These are phyloP conservation scores for Aphidoletes aphidimyza DNA, from an alignment of 2,888 invertebrate species.

Conservation along the genomic window DNA sequence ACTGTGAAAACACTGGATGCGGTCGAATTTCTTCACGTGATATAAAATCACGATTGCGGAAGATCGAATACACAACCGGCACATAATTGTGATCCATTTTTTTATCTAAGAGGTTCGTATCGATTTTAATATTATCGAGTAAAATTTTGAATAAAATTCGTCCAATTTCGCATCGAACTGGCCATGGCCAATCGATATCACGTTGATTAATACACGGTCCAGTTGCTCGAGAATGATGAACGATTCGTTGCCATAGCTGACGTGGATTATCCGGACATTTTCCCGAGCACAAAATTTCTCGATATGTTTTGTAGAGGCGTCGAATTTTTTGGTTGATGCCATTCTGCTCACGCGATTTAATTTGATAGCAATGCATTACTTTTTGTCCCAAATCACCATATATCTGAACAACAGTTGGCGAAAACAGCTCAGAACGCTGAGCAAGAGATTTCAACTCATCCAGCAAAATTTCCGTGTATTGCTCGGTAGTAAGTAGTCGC, in stretches of 20 bases:
- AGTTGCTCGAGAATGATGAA: slow-evolving; percentile 67
- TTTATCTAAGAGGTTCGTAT: slow-evolving; percentile 75
- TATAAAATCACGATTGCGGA: slow-evolving; percentile 73
- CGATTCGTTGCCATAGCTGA: slow-evolving; percentile 78
- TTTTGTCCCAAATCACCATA: slow-evolving; percentile 76
- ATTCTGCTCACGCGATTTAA: slow-evolving; percentile 73
- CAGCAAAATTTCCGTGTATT: slow-evolving; percentile 74
- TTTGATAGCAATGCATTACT: slow-evolving; percentile 68
- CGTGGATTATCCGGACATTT: slow-evolving; percentile 70
- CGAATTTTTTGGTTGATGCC: slow-evolving; percentile 75
- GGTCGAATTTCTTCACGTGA: slow-evolving; percentile 83
- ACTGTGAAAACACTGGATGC: slow-evolving; percentile 78
- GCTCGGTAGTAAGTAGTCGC: slow-evolving; percentile 70
- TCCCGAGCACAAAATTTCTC: slow-evolving; percentile 72
- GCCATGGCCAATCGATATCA: slow-evolving; percentile 75
- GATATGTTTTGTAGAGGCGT: slow-evolving; percentile 73
- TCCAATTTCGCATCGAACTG: slow-evolving; percentile 75
- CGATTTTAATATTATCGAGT: slow-evolving; percentile 84
- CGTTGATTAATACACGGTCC: slow-evolving; percentile 72
- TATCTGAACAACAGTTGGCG: slow-evolving; percentile 74
- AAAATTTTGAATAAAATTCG: slow-evolving; percentile 88
- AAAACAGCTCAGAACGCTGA: slow-evolving; percentile 83
- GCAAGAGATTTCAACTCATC: slow-evolving; percentile 77
- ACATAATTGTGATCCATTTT: slow-evolving; percentile 71
- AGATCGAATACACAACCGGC: slow-evolving; percentile 84